Conservation (phyloP, 1,140 invertebrate genomes). For the Augochlora pura region DNA sequence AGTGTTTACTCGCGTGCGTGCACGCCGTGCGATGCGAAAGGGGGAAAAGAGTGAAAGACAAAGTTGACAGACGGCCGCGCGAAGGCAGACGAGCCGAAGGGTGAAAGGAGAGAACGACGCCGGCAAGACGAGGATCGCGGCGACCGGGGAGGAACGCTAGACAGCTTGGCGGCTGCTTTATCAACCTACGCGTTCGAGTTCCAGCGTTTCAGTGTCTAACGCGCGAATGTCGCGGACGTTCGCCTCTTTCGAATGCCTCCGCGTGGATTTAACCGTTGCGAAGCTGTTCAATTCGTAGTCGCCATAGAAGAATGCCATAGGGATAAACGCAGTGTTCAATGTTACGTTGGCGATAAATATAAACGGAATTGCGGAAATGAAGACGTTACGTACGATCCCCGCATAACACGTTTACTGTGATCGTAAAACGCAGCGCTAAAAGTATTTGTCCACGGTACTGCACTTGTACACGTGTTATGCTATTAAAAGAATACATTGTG, state of each 20-base stretch:
- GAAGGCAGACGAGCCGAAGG: slow-evolving; percentile 31
- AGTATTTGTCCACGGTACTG: too few species aligned
- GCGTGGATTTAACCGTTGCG: not conserved
- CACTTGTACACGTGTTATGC: too few species aligned
- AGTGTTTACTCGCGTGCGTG: slow-evolving; percentile 22
- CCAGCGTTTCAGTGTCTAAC: slow-evolving; percentile 25
- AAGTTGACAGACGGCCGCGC: slow-evolving; percentile 39
- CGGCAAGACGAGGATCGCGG: slow-evolving; percentile 14
- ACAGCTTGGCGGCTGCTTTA: slow-evolving; percentile 64
- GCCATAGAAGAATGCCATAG: too few species aligned
- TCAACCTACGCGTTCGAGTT: slow-evolving; percentile 54
- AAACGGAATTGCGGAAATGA: too few species aligned
- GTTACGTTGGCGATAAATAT: too few species aligned
- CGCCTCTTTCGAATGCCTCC: not conserved
- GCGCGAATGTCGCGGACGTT: slow-evolving; percentile 7
- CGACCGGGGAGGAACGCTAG: slow-evolving; percentile 45
- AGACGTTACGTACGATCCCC: too few species aligned
- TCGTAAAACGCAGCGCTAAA: too few species aligned
- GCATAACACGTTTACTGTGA: too few species aligned
- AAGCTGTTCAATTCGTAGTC: not conserved
- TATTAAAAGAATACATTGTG: too few species aligned
- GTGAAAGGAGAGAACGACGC: slow-evolving; percentile 20
- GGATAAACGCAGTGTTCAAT: too few species aligned
- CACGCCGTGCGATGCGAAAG: slow-evolving; percentile 26
- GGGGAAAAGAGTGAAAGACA: slow-evolving; percentile 40